phyloP scores from a whole-genome alignment of 92 coral and sea anemone species.

The Paragorgia papillata region DNA sequence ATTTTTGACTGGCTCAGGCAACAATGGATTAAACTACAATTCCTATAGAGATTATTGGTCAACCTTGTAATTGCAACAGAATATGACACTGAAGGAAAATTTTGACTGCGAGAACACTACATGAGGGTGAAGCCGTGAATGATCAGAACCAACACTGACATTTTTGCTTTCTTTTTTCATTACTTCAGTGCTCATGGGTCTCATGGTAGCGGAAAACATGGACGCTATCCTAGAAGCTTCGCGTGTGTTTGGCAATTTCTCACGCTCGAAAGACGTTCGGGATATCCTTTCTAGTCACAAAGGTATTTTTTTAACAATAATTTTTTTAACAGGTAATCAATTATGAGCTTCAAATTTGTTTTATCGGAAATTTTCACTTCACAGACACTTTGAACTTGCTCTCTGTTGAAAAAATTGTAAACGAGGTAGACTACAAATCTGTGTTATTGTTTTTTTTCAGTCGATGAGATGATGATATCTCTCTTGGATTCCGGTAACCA shows the following conservation, averaged over 20 bases:
- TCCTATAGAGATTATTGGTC: too few species aligned
- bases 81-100: too few species aligned
- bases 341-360: too few species aligned
- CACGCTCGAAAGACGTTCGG: slow-evolving; percentile 81
- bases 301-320: slow-evolving; percentile 52
- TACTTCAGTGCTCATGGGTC: slow-evolving; percentile 85
- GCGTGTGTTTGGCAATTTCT: slow-evolving; percentile 94
- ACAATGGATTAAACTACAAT: too few species aligned
- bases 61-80: too few species aligned
- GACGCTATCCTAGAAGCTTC: slow-evolving; percentile 97
- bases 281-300: slow-evolving; percentile 75
- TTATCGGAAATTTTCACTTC: too few species aligned
- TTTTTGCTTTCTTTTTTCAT: slow-evolving; percentile 37
- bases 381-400: neutral
- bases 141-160: neutral
- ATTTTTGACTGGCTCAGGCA: too few species aligned
- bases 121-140: too few species aligned
- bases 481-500: slow-evolving; percentile 94
- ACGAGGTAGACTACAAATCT: too few species aligned
- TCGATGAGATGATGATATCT: slow-evolving; percentile 96
- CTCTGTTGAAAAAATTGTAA: too few species aligned
- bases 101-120: too few species aligned
- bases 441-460: slow-evolving; percentile 56
- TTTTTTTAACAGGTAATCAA: neutral
- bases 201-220: slow-evolving; percentile 93